Conservation (phyloP, 2,888 invertebrate species). For the Patella ulyssiponensis region DNA sequence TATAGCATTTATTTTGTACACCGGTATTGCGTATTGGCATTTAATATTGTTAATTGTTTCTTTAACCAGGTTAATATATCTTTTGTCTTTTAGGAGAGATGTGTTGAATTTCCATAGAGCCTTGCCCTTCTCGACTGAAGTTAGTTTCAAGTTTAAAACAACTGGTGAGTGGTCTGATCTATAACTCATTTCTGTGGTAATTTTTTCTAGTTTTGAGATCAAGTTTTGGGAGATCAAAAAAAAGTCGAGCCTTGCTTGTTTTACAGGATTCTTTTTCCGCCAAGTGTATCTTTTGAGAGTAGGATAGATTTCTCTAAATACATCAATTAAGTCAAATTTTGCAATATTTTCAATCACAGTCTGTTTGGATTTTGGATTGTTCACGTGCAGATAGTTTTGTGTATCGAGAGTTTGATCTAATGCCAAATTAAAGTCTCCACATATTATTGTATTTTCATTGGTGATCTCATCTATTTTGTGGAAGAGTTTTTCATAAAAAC, state of each 20-base stretch:
- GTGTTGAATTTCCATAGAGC: constrained; percentile 29
- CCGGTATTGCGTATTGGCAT: constrained; percentile 20
- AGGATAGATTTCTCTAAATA: not conserved
- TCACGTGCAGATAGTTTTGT: constrained; percentile 11
- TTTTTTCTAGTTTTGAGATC: not conserved
- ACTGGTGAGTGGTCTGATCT: constrained; percentile 14
- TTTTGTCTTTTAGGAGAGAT: constrained; percentile 20
- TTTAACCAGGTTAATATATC: constrained; percentile 18
- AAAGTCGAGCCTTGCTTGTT: not conserved
- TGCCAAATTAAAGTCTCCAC: constrained; percentile 20
- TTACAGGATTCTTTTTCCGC: not conserved
- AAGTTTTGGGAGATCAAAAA: not conserved
- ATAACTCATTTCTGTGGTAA: constrained; percentile 10
- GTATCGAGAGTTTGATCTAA: constrained; percentile 12
- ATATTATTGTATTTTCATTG: not conserved
- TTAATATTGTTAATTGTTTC: constrained; percentile 10
- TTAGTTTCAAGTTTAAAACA: not conserved
- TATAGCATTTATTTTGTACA: constrained; percentile 20
- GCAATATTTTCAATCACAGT: constrained; percentile 15
- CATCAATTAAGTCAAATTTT: constrained; percentile 8
- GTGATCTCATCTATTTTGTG: not conserved
- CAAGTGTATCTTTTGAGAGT: not conserved
- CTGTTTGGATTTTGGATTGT: constrained; percentile 22
- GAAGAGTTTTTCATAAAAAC: constrained; percentile 15
- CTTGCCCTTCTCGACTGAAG: constrained; percentile 14